Base-by-base conservation (phyloP, 2,888 invertebrate genomes). In the Pyrgus malvae region DNA sequence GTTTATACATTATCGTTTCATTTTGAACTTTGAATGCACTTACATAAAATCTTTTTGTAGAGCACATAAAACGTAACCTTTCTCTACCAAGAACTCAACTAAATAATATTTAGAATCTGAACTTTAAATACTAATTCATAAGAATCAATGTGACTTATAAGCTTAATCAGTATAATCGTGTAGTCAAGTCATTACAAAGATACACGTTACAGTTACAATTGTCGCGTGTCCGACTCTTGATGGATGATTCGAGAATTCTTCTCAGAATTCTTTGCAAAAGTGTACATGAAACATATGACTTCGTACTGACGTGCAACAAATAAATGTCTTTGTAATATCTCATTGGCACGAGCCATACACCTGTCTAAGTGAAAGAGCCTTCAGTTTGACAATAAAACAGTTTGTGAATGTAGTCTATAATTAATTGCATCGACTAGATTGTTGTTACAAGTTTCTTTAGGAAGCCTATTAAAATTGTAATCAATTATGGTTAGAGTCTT, bases 141-240 rank as follows among this genome's bases (percentile, higher is more conserved):
- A 33, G 9, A 11, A 9, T 5, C 4, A 2, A 7, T 35, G 8
- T n/a, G n/a, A n/a, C n/a, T n/a, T n/a, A n/a, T n/a, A n/a, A n/a
- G n/a, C n/a, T n/a, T n/a, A n/a, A 49, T 16, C 14, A 45, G 50
- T 50, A 42, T 16, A 42, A 23, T 35, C 23, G 35, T 50, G 33
- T 42, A 12, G 33, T 25, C 41, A 50, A 42, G 25, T 17, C 17
- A 35, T 35, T 38, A 41, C 29, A 42, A 31, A 49, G 11, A 16
- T 27, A 27, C 21, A 49, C 7, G 25, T 50, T 50, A 35, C 50
- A 12, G 50, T 50, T 50, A 50, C 38, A 38, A 48, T 35, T 50
- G 31, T 50, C 62, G 56, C 57, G 58, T 60, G 63, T 56, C 40
- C 31, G 38, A 25, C 46, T 56, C 44, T 50, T 63, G 63, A 62